Conservation (phyloP, 2,888 invertebrate species). For the Dexiosoma caninum region DNA sequence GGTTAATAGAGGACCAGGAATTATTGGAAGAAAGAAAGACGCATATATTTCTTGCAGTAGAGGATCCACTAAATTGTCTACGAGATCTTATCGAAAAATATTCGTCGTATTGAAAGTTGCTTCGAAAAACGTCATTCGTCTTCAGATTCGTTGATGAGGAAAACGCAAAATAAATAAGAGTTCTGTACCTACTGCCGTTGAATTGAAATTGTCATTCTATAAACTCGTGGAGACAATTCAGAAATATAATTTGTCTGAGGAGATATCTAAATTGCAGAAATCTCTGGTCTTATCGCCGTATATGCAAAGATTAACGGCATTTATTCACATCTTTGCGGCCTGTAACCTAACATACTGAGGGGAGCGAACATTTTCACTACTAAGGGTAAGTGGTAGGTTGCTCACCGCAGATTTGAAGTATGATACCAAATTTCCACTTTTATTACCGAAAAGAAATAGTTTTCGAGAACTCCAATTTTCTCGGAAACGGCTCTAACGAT, state of each 20-base stretch:
- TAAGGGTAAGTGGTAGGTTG: not conserved
- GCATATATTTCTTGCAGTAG: not conserved
- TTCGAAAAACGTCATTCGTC: not conserved
- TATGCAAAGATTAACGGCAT: not conserved
- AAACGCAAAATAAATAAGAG: not conserved
- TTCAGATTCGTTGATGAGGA: not conserved
- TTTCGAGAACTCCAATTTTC: no score
- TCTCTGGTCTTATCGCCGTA: no score
- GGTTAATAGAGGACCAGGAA: not conserved
- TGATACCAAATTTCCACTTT: not conserved
- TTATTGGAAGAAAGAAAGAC: not conserved
- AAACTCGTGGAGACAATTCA: not conserved
- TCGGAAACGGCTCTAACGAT: no score
- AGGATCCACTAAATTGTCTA: not conserved
- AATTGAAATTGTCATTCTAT: no score
- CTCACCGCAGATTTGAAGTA: conserved; percentile 6
- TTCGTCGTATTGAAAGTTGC: not conserved
- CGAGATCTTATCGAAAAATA: not conserved
- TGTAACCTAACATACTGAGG: no score
- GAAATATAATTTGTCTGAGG: not conserved
- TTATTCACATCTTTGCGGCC: not conserved
- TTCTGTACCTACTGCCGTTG: not conserved
- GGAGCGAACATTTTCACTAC: not conserved
- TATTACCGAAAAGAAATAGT: no score
- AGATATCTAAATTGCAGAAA: no score